Percentiles rank a stretch among this genome's conserved stretches.
Conservation (phyloP, 2,113 vertebrate genomes). For the Sander vitreus region DNA sequence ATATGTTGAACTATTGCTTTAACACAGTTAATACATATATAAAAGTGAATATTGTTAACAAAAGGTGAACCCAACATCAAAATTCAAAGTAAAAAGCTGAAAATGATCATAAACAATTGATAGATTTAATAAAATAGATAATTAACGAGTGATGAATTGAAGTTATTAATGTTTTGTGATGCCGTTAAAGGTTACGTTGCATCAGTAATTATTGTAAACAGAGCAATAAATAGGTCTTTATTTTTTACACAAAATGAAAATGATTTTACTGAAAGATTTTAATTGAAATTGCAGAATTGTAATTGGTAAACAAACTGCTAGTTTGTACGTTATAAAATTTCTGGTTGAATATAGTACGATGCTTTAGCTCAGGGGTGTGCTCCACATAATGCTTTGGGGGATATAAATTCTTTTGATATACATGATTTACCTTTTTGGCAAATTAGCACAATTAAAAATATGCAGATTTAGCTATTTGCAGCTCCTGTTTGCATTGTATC, state of each 20-base stretch:
- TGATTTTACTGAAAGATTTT: neutral
- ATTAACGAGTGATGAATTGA: neutral
- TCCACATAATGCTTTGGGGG: neutral
- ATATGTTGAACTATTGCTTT: neutral
- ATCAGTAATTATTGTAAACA: neutral
- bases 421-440: neutral
- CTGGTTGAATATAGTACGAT: neutral
- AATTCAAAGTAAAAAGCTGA: neutral
- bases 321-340: neutral
- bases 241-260: neutral
- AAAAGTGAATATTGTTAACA: neutral
- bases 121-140: neutral
- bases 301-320: neutral
- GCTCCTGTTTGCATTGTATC: neutral
- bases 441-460: neutral
- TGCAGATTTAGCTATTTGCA: neutral
- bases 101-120: no score
- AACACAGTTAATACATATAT: neutral
- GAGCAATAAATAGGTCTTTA: neutral
- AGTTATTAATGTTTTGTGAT: neutral
- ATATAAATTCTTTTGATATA: neutral
- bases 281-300: neutral
- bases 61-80: neutral
- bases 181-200: neutral
- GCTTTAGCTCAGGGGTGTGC: neutral